Evolutionary conservation across 2,888 invertebrate genomes (phyloP), one percentile per base, ranked within the genome.

Genomic region (Pyrrhosoma nymphula): DNA sequence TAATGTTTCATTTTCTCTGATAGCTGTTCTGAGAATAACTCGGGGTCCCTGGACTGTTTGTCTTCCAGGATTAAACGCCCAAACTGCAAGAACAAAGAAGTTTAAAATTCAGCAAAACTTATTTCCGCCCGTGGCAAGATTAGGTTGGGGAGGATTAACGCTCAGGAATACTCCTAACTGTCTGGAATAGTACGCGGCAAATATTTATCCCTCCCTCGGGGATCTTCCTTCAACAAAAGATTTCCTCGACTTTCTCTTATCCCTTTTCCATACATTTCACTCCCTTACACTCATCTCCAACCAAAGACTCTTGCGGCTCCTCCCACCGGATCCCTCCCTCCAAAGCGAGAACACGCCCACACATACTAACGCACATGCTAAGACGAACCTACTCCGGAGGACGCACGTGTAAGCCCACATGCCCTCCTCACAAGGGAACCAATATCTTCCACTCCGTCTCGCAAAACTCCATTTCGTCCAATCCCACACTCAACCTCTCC

Each of bases 391-490:
- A 39, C 39, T 18, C 26, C 16, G 47, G 4, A 26, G 47, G 35
- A 35, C 20, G 16, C 18, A 0, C 60, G 20, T 60, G 60, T 47
- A 35, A 39, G 20, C n/a, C 16, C 60, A 30, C 91, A 93, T 47
- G 35, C 93, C 10, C 82, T 63, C 69, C 82, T 63, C 69, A n/a
- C 93, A 12, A 47, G 26, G 69, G 26, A 39, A 91, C 91, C 35
- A 91, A 60, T 69, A 75, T 93, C 89, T 56, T 89, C 55, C 47
- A 55, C 47, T 89, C 26, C 26, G 89, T 89, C 47, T 47, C 93
- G 93, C 89, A 89, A 93, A 93, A 69, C 93, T 93, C 47, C 69
- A 82, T 82, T 82, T 82, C 82, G 82, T 82, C 82, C 35, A 30
- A 30, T 82, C 35, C 82, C 26, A 20, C n/a, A 4, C 23, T 12